Percentiles rank a stretch among this genome's conserved stretches.
phyloP scores from a whole-genome alignment of 2,113 vertebrate genomes.

The Notiomystis cincta region DNA sequence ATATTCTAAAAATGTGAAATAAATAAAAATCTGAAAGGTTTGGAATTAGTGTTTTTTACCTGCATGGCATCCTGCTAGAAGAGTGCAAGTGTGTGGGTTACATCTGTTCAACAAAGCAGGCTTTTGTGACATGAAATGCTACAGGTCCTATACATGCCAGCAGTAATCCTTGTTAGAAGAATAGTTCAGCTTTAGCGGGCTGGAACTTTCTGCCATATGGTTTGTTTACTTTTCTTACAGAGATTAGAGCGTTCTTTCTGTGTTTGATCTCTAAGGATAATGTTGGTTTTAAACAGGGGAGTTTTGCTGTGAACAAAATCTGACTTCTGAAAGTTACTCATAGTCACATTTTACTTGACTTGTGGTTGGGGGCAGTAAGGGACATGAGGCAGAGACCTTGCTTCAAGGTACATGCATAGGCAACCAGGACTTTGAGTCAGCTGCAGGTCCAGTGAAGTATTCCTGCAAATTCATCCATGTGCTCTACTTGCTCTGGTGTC shows the following conservation, averaged over 20 bases:
- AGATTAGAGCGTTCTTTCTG: neutral
- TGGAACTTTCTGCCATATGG: neutral
- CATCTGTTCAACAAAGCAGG: neutral
- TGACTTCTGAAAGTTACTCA: neutral
- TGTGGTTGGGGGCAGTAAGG: neutral
- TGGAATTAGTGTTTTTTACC: neutral
- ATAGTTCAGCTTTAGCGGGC: neutral
- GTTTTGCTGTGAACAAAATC: neutral
- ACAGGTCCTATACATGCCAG: neutral
- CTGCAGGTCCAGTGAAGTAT: neutral
- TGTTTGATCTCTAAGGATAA: neutral
- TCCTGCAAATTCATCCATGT: neutral
- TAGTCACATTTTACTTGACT: neutral
- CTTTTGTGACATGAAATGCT: neutral
- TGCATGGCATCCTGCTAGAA: neutral
- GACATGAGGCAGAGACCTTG: neutral
- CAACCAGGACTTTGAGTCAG: neutral
- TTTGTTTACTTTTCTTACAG: neutral
- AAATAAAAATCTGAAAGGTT: neutral
- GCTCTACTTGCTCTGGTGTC: fast-evolving
- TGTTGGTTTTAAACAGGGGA: conserved; percentile 5
- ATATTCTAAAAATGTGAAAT: neutral
- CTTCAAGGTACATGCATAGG: neutral
- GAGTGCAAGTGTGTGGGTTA: neutral
- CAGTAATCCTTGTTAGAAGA: neutral